Conservation (phyloP, 2,797 vertebrate genomes). For the Selene dorsalis region DNA sequence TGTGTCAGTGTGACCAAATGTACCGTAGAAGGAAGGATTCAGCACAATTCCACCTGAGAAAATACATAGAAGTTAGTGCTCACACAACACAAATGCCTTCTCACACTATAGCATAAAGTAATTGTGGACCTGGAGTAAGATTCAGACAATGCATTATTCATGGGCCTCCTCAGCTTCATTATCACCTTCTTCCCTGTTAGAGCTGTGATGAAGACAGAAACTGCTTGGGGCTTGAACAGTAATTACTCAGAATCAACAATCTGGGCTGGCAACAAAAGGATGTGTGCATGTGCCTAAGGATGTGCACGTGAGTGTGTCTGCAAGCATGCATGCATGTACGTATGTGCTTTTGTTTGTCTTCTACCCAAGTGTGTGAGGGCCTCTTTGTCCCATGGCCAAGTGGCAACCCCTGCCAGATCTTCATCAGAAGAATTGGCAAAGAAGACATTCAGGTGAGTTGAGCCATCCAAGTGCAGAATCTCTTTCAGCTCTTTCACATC, state of each 20-base stretch:
- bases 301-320: conserved; percentile 30
- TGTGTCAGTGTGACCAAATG: conserved; percentile 95
- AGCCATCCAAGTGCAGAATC: conserved; percentile 93
- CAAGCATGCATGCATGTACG: conserved; percentile 23
- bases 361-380: conserved; percentile 96
- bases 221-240: conserved; percentile 59
- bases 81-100: conserved; percentile 36
- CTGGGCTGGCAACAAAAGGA: conserved; percentile 37
- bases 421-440: conserved; percentile 99
- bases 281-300: conserved; percentile 20
- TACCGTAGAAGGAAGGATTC: conserved; percentile 97
- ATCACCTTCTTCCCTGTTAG: conserved; percentile 59
- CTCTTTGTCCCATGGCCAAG: conserved; percentile 99
- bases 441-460: conserved; percentile 98
- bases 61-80: background rate
- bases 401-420: conserved; percentile 96
- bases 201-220: conserved; percentile 58
- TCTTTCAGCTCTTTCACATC: conserved; percentile 98
- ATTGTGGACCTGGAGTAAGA: conserved; percentile 44
- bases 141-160: conserved; percentile 71
- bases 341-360: conserved; percentile 51
- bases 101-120: conserved; percentile 37
- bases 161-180: conserved; percentile 59
- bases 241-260: conserved; percentile 68
- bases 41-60: conserved; percentile 88